Percentiles rank a stretch among this genome's conserved stretches.
phyloP scores from a whole-genome alignment of 2,888 invertebrate genomes.

The Choristoneura rosaceana region DNA sequence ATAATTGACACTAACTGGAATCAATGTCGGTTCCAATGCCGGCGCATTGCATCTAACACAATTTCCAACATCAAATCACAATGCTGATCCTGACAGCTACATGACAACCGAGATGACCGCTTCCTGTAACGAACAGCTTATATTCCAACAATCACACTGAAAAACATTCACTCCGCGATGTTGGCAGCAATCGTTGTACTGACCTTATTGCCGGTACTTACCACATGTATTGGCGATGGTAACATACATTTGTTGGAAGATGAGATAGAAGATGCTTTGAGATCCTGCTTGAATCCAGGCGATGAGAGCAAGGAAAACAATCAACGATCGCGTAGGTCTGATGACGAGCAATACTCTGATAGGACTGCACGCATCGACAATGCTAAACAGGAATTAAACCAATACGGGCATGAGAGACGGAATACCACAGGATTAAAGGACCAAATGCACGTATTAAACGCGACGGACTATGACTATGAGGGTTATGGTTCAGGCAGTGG shows the following conservation, averaged over 20 bases:
- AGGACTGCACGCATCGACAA: constrained; percentile 60
- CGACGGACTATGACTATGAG: constrained; percentile 62
- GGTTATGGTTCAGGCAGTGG: constrained; percentile 55
- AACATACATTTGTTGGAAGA: constrained; percentile 76
- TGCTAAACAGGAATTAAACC: constrained; percentile 56
- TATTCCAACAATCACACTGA: constrained; percentile 24
- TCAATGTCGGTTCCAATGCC: constrained; percentile 25
- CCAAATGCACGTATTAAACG: constrained; percentile 62
- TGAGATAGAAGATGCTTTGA: constrained; percentile 71
- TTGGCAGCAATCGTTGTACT: constrained; percentile 53
- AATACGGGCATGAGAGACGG: constrained; percentile 66
- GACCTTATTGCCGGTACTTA: constrained; percentile 58
- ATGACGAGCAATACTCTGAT: constrained; percentile 46
- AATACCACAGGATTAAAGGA: constrained; percentile 59
- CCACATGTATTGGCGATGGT: constrained; percentile 66
- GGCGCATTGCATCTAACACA: constrained; percentile 14
- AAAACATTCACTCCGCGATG: constrained; percentile 56
- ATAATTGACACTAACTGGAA: constrained; percentile 18
- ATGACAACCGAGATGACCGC: constrained; percentile 61
- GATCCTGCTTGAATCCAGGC: constrained; percentile 56
- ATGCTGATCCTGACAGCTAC: constrained; percentile 57
- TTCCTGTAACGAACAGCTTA: constrained; percentile 39
- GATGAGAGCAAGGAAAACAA: constrained; percentile 46
- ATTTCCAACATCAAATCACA: constrained; percentile 42
- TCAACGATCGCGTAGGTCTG: constrained; percentile 55